A percentile compares a stretch with the other conserved stretches of the same genome.
phyloP scores from a whole-genome alignment of 2,113 vertebrate genomes.

The Cromileptes altivelis region DNA sequence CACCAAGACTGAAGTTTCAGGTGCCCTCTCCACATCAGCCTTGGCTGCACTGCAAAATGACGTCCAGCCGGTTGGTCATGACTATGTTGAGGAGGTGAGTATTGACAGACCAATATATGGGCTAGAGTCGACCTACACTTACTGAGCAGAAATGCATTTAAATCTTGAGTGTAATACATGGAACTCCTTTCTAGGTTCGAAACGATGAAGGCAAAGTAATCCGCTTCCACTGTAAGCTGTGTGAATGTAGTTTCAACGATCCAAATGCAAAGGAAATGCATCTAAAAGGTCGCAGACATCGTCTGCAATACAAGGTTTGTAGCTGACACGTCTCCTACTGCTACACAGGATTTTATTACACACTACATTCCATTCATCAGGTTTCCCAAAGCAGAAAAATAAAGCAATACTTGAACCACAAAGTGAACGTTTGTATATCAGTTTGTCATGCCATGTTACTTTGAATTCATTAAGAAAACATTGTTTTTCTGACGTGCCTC shows the following conservation, averaged over 20 bases:
- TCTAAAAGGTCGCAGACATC: conserved; percentile 94
- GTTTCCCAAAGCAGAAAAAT: not conserved
- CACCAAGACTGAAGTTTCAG: conserved; percentile 87
- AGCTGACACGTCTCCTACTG: not conserved
- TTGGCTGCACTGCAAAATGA: conserved; percentile 95
- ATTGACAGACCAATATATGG: not conserved
- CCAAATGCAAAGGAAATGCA: conserved; percentile 99
- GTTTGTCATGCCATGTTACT: no score
- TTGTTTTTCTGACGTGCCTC: no score
- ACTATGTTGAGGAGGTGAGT: conserved; percentile 97
- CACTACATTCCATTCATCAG: not conserved
- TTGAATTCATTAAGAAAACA: no score
- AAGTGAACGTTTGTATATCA: no score
- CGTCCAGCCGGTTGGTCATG: conserved; percentile 97
- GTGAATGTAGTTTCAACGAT: conserved; percentile 98
- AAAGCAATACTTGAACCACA: no score
- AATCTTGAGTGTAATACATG: not conserved
- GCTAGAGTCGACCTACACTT: fast-evolving
- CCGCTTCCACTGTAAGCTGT: conserved; percentile 97
- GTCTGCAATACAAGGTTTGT: conserved; percentile 96
- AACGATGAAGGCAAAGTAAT: conserved; percentile 99
- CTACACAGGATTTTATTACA: not conserved
- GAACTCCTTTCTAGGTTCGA: conserved; percentile 87
- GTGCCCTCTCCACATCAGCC: conserved; percentile 89
- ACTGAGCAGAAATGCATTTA: not conserved